phyloP scores from a whole-genome alignment of 2,113 vertebrate species.

The Cinclus cinclus region DNA sequence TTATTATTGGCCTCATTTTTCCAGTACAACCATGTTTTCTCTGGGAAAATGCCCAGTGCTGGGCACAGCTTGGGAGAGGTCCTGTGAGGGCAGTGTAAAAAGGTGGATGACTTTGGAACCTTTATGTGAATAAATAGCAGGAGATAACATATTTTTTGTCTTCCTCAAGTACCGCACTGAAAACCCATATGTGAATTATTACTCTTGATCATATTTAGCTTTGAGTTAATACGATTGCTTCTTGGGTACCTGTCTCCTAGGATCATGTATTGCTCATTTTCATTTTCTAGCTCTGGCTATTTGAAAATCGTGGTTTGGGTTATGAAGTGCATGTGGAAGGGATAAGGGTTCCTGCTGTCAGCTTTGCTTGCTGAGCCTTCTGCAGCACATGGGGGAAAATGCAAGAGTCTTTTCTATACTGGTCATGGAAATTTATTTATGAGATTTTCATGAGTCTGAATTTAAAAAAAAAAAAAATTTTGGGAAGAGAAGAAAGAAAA shows the following conservation, averaged over 20 bases:
- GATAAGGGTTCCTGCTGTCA: background rate
- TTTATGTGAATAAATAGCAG: background rate
- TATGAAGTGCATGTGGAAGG: background rate
- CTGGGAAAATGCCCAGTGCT: background rate
- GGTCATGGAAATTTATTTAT: background rate
- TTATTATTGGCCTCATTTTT: background rate
- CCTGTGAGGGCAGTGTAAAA: background rate
- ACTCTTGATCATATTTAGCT: background rate
- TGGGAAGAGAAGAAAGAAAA: background rate
- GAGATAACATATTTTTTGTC: background rate
- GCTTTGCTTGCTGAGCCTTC: background rate
- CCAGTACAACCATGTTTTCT: background rate
- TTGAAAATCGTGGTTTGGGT: background rate
- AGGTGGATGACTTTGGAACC: background rate
- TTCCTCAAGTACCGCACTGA: background rate
- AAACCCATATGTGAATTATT: background rate
- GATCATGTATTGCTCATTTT: background rate
- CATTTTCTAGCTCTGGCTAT: background rate
- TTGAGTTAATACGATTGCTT: background rate
- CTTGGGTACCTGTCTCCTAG: background rate
- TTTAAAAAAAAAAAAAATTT: background rate
- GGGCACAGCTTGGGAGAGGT: background rate
- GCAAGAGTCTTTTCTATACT: fast-evolving
- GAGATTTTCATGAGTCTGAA: background rate
- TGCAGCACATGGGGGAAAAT: background rate